Percentiles rank a stretch among this genome's conserved stretches.
Evolutionary conservation across 2,113 vertebrate genomes (phyloP).

Genomic region (Delphinapterus leucas): DNA sequence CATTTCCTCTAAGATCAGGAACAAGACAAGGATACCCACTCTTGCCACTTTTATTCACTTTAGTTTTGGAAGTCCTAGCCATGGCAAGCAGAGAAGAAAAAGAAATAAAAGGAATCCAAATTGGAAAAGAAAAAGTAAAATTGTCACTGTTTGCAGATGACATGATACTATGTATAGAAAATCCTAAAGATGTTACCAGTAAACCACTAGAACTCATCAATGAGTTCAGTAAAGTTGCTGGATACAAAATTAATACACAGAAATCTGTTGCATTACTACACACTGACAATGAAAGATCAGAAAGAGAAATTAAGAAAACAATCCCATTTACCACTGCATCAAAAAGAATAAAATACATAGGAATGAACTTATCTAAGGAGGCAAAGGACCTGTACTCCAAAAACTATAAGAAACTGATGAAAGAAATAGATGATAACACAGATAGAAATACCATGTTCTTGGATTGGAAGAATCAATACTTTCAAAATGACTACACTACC

Average conservation of each 20-base stretch:
- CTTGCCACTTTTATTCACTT: not conserved
- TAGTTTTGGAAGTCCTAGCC: not conserved
- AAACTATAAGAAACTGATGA: not conserved
- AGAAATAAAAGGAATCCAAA: not conserved
- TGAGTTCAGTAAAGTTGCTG: not conserved
- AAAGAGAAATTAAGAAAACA: not conserved
- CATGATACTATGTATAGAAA: not conserved
- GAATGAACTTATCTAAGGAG: not conserved
- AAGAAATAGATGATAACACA: not conserved
- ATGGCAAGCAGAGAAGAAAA: not conserved
- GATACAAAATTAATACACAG: not conserved
- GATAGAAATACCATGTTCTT: not conserved
- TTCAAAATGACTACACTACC: not conserved
- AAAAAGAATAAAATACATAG: not conserved
- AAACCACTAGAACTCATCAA: not conserved
- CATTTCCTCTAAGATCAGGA: not conserved
- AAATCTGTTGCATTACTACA: not conserved
- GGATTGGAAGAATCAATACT: not conserved
- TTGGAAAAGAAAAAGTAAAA: not conserved
- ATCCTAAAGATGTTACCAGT: not conserved
- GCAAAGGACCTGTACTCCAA: not conserved
- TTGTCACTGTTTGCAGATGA: not conserved
- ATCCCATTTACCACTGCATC: not conserved
- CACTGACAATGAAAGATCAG: not conserved
- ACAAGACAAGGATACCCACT: not conserved